These are phyloP conservation scores for Lates japonicus DNA, from an alignment of 2,797 vertebrate genomes.

Conservation along the genomic window DNA sequence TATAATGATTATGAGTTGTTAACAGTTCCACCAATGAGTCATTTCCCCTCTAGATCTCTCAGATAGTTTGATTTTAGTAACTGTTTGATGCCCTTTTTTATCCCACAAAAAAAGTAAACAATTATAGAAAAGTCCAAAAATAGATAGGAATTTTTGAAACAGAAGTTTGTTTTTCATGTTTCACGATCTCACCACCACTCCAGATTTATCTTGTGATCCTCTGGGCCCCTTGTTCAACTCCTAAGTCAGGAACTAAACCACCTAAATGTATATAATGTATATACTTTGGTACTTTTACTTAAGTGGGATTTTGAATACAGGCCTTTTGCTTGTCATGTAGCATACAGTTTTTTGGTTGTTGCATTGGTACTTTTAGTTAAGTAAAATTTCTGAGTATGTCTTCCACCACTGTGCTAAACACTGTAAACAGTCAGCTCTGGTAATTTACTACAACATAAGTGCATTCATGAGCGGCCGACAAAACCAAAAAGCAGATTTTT, in stretches of 20 bases:
- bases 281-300: not conserved
- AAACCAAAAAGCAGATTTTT: not conserved
- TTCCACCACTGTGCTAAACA: not conserved
- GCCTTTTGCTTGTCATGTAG: not conserved
- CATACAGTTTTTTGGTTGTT: not conserved
- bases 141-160: not conserved
- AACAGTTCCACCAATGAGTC: not conserved
- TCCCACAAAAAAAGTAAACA: not conserved
- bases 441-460: not conserved
- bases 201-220: not conserved
- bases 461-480: not conserved
- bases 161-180: too few species aligned
- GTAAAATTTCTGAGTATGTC: not conserved
- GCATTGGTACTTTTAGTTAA: not conserved
- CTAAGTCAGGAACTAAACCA: not conserved
- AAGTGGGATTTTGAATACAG: not conserved
- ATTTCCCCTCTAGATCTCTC: not conserved
- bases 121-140: not conserved
- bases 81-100: not conserved
- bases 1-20: not conserved
- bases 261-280: not conserved
- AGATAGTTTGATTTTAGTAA: not conserved
- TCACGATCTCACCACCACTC: not conserved
- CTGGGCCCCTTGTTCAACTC: not conserved
- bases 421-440: not conserved